Base-by-base conservation (phyloP, 2,113 vertebrate genomes). In the Istiophorus platypterus region DNA sequence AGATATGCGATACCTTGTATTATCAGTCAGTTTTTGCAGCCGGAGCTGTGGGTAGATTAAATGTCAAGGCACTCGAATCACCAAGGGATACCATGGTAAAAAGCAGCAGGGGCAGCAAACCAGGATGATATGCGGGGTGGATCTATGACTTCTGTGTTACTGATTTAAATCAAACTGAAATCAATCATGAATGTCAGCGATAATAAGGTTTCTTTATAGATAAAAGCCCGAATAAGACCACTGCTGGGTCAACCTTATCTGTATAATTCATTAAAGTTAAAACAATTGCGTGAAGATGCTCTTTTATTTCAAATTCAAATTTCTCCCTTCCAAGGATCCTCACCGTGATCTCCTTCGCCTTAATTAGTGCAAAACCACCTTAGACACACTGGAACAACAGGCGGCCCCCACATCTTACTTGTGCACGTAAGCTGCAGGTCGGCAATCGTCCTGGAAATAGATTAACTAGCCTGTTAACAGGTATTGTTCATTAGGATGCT, bases 401-500 rank as follows among this genome's bases (percentile, higher is more conserved):
- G 58, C 71, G 5, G n/a, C 27, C 34, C 42, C 24, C n/a, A 64
- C 31, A 0, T 49, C 67, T 83, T 61, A 86, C 86, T 76, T 87
- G 80, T 70, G 57, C 84, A 45, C 67, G 82, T 89, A 83, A 86
- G 90, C 79, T 78, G 73, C 58, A 81, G 84, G 78, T 89, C 69
- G 71, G 51, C 65, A 74, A 27, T 72, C 68, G 62, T 72, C 71
- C 14, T 20, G 61, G 34, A 74, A 66, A 72, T 76, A 81, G 65
- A 85, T 72, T 59, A 74, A 87, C 34, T 18, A 68, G 66, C 66
- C 83, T 29, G 34, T 74, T 83, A 87, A 84, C 77, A 85, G 81
- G 86, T 88, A 73, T 27, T 31, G 51, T 72, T 90, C 79, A 89
- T 90, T 85, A 78, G 66, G 69, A 79, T 18, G 71, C 58, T 27